Conservation (phyloP, 2,888 invertebrate species). For the Germaria angustata region DNA sequence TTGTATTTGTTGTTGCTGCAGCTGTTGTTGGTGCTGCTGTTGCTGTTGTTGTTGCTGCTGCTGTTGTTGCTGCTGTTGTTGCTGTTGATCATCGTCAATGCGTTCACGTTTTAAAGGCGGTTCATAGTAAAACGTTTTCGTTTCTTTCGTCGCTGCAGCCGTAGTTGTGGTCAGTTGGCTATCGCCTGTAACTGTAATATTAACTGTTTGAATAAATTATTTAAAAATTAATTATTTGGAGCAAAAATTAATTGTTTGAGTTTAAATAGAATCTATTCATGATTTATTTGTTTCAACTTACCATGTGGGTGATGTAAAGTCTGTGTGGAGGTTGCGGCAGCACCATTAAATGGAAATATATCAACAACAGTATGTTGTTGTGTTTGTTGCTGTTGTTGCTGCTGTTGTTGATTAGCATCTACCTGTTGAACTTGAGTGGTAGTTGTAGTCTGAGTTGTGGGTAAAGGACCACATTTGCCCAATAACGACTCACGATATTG, state of each 20-base stretch:
- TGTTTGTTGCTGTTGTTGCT: conserved; percentile 74
- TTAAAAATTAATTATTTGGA: not conserved
- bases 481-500: conserved; percentile 77
- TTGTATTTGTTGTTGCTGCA: conserved; percentile 58
- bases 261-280: not conserved
- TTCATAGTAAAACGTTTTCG: conserved; percentile 76
- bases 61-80: conserved; percentile 63
- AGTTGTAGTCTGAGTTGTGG: conserved; percentile 70
- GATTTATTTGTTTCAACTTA: no score
- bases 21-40: conserved; percentile 63
- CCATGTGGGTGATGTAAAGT: conserved; percentile 77
- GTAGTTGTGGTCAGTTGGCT: conserved; percentile 72
- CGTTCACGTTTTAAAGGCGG: conserved; percentile 76
- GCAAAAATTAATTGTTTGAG: not conserved
- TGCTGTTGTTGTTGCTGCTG: conserved; percentile 48
- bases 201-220: conserved; percentile 59
- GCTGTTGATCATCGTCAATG: conserved; percentile 72
- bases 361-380: conserved; percentile 76
- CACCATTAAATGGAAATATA: conserved; percentile 76
- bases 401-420: conserved; percentile 72
- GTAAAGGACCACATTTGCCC: conserved; percentile 73
- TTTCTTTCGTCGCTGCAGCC: conserved; percentile 74
- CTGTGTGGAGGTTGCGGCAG: conserved; percentile 75
- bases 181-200: conserved; percentile 77
- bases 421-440: conserved; percentile 74